Conservation (phyloP, 1,140 invertebrate genomes). For the Tribolium castaneum region DNA sequence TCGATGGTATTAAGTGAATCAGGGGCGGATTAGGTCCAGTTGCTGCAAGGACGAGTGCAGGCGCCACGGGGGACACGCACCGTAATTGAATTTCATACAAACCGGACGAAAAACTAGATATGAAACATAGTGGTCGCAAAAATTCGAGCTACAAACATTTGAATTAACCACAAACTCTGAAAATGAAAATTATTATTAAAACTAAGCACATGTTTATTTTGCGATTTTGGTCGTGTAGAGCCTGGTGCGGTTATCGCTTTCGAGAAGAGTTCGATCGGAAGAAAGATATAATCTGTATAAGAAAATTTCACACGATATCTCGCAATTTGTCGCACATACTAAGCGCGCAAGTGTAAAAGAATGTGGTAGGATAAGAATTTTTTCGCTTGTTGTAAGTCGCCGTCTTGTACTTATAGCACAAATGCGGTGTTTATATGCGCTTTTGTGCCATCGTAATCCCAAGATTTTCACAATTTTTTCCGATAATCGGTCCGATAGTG, state of each 20-base stretch:
- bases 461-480: constrained; percentile 7
- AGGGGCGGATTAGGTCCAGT: constrained; percentile 19
- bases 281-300: constrained; percentile 37
- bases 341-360: constrained; percentile 44
- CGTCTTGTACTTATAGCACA: neutral
- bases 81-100: constrained; percentile 19
- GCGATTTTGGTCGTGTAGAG: neutral
- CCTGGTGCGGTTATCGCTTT: constrained; percentile 15
- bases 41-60: neutral
- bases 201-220: no score
- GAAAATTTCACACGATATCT: constrained; percentile 46
- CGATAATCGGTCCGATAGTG: neutral
- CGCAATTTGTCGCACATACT: constrained; percentile 47
- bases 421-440: constrained; percentile 11
- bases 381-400: constrained; percentile 18
- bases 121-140: no score
- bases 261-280: constrained; percentile 9
- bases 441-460: constrained; percentile 33
- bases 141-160: no score
- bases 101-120: neutral
- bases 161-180: no score
- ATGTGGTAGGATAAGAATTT: constrained; percentile 41
- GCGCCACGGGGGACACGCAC: constrained; percentile 17
- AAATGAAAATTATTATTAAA: no score
- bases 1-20: constrained; percentile 10